Base-by-base conservation (phyloP, 2,888 invertebrate species). In the Calephelis perditalis region DNA sequence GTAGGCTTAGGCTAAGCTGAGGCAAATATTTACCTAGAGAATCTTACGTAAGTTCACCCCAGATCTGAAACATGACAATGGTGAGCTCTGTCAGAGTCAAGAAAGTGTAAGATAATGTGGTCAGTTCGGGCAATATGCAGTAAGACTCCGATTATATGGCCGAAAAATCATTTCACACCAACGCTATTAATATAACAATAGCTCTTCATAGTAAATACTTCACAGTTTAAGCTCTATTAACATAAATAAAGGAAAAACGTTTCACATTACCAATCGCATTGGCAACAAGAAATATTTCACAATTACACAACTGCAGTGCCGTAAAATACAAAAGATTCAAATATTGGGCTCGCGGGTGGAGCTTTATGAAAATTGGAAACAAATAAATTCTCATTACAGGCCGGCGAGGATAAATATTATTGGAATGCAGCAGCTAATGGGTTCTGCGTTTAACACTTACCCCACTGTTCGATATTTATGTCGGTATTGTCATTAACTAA, bases 341-440 rank as follows among this genome's bases (percentile, higher is more conserved):
- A 72, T 76, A 79, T 79, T 76, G 73, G 73, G 75, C 75, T 76
- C 73, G 71, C 73, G 70, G 71, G 73, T 74, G 73, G 73, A 74
- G 77, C 78, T 81, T 82, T 82, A 82, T 82, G 81, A 82, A 82
- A 85, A 83, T 79, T 75, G 79, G 73, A 78, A 76, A 79, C 78
- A 81, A 78, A 84, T 84, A 86, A 84, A 84, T 85, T 83, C 79
- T 83, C 80, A 82, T 84, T 85, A 82, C 76, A 73, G 72, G 74
- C 73, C 77, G 76, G 77, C 78, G 76, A 77, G 81, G 79, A 82
- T 81, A 81, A 83, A 82, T 56, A 60, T 56, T 79, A 80, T 78
- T 75, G 76, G 75, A 78, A 77, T 74, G 76, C 74, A 52, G 52
- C 35, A 35, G 74, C 78, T 83, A 84, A 82, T 84, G 79, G 80